Base-by-base conservation (phyloP, 2,888 invertebrate species). In the Sinotaia quadrata region DNA sequence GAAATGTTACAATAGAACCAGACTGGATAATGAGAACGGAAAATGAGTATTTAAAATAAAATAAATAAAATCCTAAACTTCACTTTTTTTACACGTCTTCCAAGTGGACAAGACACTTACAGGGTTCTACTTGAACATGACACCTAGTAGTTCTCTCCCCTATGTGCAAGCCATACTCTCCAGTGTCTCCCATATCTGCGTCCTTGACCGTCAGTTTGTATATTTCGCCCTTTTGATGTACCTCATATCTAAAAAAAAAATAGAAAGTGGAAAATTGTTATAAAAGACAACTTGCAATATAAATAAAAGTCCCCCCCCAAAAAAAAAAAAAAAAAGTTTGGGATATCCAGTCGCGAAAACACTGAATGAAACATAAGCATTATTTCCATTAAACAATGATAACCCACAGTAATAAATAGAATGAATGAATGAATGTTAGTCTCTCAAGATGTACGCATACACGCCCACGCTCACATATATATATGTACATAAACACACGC, bases 161-260 rank as follows among this genome's bases (percentile, higher is more conserved):
- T 37, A 89, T 88, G 72, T 89, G 87, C 74, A 90, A 88, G 66
- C 85, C 85, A 80, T 89, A 90, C 47, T 84, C 81, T 63, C 88
- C 90, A n/a, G 83, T 88, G 75, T 90, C 90, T 61, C 82, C 86
- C 57, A 86, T 71, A 31, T 80, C 81, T 44, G 83, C 75, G 69
- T 84, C 78, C 62, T 85, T 84, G 44, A 99, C 96, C 69, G 97
- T 92, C 63, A 99, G 91, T 83, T 82, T 84, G 69, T 78, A 76
- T 15, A 74, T 63, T 68, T 97, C 85, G 81, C 89, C 86, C 66
- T 84, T 86, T 72, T 95, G 96, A 85, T 12, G 27, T 31, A 51
- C 54, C 24, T 68, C 71, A 67, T 62, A 71, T 54, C 73, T 73
- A 57, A 27, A 31, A 31, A 10, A 31, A 7, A 24, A 51, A 1